Percentiles rank a stretch among this genome's conserved stretches.
phyloP scores from a whole-genome alignment of 2,797 vertebrate species.

The Yasuhikotakia modesta region DNA sequence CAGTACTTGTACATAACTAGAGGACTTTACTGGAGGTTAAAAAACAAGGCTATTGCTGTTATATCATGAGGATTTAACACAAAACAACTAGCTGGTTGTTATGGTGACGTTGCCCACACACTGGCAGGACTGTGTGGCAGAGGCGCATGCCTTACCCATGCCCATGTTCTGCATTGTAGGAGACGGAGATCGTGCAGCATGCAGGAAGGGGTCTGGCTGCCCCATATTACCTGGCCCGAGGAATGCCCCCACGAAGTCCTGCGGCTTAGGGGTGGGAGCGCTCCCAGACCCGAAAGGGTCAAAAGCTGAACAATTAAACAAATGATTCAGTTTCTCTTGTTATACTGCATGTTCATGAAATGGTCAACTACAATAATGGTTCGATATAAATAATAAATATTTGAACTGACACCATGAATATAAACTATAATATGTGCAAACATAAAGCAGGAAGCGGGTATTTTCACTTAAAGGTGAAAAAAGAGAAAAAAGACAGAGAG shows the following conservation, averaged over 20 bases:
- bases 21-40: not conserved
- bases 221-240: slow-evolving; percentile 83
- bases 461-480: no score
- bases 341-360: not conserved
- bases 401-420: no score
- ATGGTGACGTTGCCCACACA: slow-evolving; percentile 44
- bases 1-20: not conserved
- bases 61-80: slow-evolving; percentile 13
- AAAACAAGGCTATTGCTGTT: slow-evolving; percentile 3
- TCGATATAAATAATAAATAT: no score
- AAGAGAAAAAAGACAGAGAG: no score
- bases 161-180: slow-evolving; percentile 82
- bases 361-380: not conserved
- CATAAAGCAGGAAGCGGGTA: no score
- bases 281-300: slow-evolving; percentile 88
- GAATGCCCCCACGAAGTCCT: slow-evolving; percentile 90
- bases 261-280: slow-evolving; percentile 84
- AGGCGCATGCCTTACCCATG: slow-evolving; percentile 80
- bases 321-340: not conserved
- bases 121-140: slow-evolving; percentile 35
- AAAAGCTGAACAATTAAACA: slow-evolving; percentile 72
- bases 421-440: no score
- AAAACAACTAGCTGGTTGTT: slow-evolving; percentile 27
- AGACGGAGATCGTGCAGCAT: slow-evolving; percentile 89
- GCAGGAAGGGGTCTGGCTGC: slow-evolving; percentile 88